Conservation (phyloP, 2,888 invertebrate genomes). For the Syritta pipiens region DNA sequence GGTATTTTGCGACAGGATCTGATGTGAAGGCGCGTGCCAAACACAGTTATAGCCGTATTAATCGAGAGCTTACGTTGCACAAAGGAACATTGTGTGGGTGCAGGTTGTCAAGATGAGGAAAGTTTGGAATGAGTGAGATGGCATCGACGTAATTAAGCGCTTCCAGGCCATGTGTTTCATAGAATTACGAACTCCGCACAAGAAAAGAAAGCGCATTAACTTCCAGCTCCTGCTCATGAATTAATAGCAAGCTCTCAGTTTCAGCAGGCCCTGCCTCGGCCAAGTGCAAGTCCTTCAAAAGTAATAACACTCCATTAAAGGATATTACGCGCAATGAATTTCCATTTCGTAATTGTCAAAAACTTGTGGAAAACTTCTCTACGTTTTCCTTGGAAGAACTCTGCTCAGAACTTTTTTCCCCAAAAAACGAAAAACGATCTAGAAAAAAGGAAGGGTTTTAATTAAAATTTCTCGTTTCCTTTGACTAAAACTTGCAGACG, state of each 20-base stretch:
- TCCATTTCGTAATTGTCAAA: slow-evolving; percentile 60
- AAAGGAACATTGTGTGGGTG: neutral
- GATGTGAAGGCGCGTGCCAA: slow-evolving; percentile 35
- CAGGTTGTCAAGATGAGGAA: too few species aligned
- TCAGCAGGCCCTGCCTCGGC: neutral
- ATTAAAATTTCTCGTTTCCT: slow-evolving; percentile 55
- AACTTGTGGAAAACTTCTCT: slow-evolving; percentile 31
- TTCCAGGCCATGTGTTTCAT: neutral
- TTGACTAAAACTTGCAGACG: slow-evolving; percentile 4
- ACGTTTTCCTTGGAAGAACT: neutral
- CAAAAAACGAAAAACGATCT: neutral
- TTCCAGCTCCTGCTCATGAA: neutral
- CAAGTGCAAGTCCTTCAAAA: slow-evolving; percentile 20
- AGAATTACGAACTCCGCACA: neutral
- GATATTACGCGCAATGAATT: slow-evolving; percentile 58
- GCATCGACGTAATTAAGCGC: neutral
- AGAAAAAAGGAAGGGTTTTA: slow-evolving; percentile 35
- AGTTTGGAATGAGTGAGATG: neutral
- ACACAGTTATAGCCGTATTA: slow-evolving; percentile 28
- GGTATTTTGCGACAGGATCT: slow-evolving; percentile 3
- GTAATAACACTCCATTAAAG: slow-evolving; percentile 57
- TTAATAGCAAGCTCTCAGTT: neutral
- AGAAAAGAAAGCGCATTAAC: neutral
- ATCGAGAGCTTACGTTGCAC: slow-evolving; percentile 22
- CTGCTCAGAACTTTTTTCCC: neutral